A percentile compares a stretch with the other conserved stretches of the same genome.
Evolutionary conservation across 2,888 invertebrate species (phyloP).

Genomic region (Callyntrura guangdongensis): DNA sequence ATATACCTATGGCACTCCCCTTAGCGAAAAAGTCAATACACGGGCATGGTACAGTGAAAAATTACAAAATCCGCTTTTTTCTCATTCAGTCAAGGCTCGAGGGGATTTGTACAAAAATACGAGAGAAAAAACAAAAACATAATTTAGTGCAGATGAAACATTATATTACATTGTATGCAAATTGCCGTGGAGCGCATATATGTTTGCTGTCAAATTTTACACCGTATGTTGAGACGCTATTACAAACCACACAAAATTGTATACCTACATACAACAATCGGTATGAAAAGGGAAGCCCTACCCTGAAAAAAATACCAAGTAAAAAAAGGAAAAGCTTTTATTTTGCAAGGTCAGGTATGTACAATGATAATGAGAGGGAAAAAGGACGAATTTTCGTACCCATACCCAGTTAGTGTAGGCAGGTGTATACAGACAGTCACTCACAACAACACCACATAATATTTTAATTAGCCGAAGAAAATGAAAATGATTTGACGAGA

Average conservation of each 20-base stretch:
- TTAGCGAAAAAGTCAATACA: conserved; percentile 42
- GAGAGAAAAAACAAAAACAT: conserved; percentile 27
- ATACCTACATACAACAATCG: background rate
- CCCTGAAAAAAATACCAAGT: background rate
- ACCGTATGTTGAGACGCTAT: background rate
- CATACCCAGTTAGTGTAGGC: too few species aligned
- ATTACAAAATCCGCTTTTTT: conserved; percentile 39
- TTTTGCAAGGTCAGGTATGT: conserved; percentile 49
- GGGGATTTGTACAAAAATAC: background rate
- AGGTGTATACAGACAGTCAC: too few species aligned
- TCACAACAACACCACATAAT: too few species aligned
- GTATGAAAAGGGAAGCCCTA: background rate
- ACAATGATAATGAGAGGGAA: background rate
- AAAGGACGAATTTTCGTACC: too few species aligned
- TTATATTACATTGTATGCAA: conserved; percentile 2
- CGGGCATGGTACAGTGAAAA: conserved; percentile 26
- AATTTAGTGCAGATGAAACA: background rate
- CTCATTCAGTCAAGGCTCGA: background rate
- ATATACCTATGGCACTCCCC: conserved; percentile 30
- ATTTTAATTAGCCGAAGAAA: conserved; percentile 38
- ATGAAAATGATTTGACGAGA: conserved; percentile 41
- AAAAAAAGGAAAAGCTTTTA: conserved; percentile 35
- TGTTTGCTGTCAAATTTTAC: too few species aligned
- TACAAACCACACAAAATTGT: background rate
- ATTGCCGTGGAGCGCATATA: too few species aligned